These are phyloP conservation scores for Nymphicus hollandicus DNA, from an alignment of 2,113 vertebrate genomes.

Conservation along the genomic window DNA sequence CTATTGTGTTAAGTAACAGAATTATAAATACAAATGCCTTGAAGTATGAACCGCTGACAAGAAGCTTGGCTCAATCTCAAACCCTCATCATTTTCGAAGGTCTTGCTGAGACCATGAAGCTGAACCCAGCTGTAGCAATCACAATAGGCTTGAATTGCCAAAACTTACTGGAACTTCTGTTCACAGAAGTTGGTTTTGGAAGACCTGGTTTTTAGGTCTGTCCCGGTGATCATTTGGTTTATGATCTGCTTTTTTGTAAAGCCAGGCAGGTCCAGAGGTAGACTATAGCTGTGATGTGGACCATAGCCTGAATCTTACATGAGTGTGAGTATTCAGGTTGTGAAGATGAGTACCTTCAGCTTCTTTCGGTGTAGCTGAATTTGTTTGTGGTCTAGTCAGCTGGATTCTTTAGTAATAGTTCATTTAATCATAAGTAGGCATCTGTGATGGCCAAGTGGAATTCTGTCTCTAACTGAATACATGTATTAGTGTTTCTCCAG, in stretches of 20 bases:
- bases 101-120: background rate
- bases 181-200: background rate
- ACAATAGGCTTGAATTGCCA: background rate
- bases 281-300: background rate
- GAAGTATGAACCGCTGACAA: conserved; percentile 68
- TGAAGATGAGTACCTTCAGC: background rate
- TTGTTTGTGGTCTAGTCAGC: background rate
- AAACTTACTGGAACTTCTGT: background rate
- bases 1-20: conserved; percentile 78
- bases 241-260: background rate
- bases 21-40: conserved; percentile 80
- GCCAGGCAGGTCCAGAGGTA: background rate
- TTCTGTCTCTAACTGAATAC: background rate
- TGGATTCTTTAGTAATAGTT: background rate
- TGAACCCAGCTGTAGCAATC: background rate
- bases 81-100: background rate
- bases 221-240: background rate
- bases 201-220: background rate
- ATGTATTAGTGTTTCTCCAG: background rate
- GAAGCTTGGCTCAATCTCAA: conserved; percentile 9
- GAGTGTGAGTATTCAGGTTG: background rate
- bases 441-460: background rate
- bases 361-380: background rate
- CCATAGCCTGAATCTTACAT: background rate
- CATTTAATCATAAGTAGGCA: background rate